phyloP scores from a whole-genome alignment of 2,113 vertebrate genomes.

The Hippocampus zosterae region DNA sequence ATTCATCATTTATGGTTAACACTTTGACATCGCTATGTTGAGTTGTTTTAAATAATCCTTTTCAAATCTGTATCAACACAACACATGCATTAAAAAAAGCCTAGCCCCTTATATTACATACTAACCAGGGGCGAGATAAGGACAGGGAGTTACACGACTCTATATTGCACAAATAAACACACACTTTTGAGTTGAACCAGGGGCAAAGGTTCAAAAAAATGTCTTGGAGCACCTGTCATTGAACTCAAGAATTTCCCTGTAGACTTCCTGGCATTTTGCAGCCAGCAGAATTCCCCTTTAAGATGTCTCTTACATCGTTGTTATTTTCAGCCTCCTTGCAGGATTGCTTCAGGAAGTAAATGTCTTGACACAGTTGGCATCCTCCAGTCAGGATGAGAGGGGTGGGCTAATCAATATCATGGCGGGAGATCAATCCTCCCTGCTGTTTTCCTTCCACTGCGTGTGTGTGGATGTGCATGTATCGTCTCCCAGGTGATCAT shows the following conservation, averaged over 20 bases:
- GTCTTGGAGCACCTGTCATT: conserved; percentile 43
- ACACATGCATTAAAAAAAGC: background rate
- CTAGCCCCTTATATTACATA: background rate
- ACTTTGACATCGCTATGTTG: background rate
- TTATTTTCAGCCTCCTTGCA: conserved; percentile 61
- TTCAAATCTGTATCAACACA: background rate
- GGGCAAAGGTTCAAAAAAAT: conserved; percentile 48
- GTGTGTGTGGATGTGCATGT: conserved; percentile 19
- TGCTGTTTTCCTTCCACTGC: conserved; percentile 19
- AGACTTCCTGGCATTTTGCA: conserved; percentile 62
- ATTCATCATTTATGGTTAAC: background rate
- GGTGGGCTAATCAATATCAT: conserved; percentile 62
- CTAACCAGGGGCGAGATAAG: conserved; percentile 7
- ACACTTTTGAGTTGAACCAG: conserved; percentile 17
- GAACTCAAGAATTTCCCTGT: conserved; percentile 46
- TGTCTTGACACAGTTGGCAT: conserved; percentile 64
- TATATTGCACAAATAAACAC: conserved; percentile 5
- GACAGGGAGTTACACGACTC: background rate
- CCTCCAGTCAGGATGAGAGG: conserved; percentile 47
- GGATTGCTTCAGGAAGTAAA: conserved; percentile 57
- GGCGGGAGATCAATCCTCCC: conserved; percentile 53
- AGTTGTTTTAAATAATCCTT: background rate
- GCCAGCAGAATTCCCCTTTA: conserved; percentile 38
- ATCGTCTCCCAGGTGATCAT: conserved; percentile 43
- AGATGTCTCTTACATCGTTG: conserved; percentile 40